Evolutionary conservation across 2,888 invertebrate genomes (phyloP).

Genomic region (Argyresthia goedartella): DNA sequence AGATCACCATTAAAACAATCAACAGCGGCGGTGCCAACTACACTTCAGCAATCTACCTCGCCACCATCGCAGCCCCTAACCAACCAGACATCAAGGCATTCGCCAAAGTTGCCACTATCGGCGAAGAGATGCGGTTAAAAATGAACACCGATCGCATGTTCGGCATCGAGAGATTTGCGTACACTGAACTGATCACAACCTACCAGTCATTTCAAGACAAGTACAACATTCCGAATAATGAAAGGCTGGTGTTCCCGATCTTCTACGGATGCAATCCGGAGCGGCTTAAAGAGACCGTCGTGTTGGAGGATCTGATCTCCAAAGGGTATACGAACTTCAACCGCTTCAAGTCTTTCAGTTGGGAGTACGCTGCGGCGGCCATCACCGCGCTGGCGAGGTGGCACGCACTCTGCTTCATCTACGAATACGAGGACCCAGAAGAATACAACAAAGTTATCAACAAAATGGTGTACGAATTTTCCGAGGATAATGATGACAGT

Average conservation of each 20-base stretch:
- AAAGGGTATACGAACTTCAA: conserved; percentile 24
- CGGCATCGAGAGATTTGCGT: conserved; percentile 4
- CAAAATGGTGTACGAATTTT: too few relatives aligned
- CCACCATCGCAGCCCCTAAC: conserved; percentile 14
- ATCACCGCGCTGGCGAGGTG: conserved; percentile 26
- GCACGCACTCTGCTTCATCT: conserved; percentile 33
- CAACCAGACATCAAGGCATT: conserved; percentile 24
- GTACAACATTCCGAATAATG: conserved; percentile 6
- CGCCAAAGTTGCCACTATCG: conserved; percentile 32
- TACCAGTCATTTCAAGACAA: conserved; percentile 9
- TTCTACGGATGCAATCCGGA: conserved; percentile 15
- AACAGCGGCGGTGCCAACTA: conserved; percentile 29
- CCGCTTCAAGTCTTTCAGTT: conserved; percentile 23
- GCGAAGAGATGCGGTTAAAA: conserved; percentile 22
- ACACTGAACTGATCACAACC: conserved; percentile 1
- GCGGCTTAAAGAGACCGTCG: conserved; percentile 17
- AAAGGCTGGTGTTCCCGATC: conserved; percentile 10
- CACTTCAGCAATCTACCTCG: conserved; percentile 21
- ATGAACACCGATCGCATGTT: conserved; percentile 14
- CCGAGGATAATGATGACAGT: too few relatives aligned
- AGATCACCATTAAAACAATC: conserved; percentile 10
- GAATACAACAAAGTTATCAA: conserved; percentile 15
- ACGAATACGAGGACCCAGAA: conserved; percentile 22
- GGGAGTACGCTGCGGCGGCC: conserved; percentile 22
- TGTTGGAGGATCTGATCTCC: conserved; percentile 22